Conservation (phyloP, 2,888 invertebrate genomes). For the Perizoma flavofasciatum region DNA sequence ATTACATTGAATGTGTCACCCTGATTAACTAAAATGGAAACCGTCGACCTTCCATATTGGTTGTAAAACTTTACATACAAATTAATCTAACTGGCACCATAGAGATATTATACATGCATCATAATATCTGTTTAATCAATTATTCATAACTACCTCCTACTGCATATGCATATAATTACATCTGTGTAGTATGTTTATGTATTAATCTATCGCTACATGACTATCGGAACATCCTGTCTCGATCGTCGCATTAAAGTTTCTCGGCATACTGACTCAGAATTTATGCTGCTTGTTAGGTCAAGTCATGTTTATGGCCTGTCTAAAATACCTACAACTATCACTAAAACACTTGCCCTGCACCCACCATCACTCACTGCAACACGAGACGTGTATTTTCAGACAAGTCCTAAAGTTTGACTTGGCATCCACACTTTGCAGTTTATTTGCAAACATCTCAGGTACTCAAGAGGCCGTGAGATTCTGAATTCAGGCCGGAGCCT, state of each 20-base stretch:
- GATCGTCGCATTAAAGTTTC: conserved; percentile 6
- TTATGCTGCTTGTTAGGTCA: not conserved
- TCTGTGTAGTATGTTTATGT: conserved; percentile 1
- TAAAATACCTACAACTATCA: not conserved
- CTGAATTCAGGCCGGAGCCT: conserved; percentile 25
- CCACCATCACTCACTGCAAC: too few relatives aligned
- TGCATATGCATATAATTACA: not conserved
- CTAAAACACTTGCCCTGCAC: too few relatives aligned
- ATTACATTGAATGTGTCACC: too few relatives aligned
- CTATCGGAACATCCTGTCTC: conserved; percentile 20
- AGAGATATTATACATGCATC: conserved; percentile 4
- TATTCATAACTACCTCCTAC: conserved; percentile 28
- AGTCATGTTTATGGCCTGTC: too few relatives aligned
- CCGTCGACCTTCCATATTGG: not conserved
- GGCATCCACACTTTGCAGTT: conserved; percentile 5
- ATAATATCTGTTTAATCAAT: conserved; percentile 25
- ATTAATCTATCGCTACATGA: conserved; percentile 7
- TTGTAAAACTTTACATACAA: conserved; percentile 1
- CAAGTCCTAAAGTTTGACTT: not conserved
- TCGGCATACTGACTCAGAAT: conserved; percentile 8
- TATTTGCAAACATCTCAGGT: conserved; percentile 30
- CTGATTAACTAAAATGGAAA: not conserved
- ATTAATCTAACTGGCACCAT: not conserved
- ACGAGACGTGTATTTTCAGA: too few relatives aligned
- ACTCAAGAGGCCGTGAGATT: conserved; percentile 34